Percentiles rank a stretch among this genome's conserved stretches.
Conservation (phyloP, 2,797 vertebrate genomes). For the Dipus sagitta region DNA sequence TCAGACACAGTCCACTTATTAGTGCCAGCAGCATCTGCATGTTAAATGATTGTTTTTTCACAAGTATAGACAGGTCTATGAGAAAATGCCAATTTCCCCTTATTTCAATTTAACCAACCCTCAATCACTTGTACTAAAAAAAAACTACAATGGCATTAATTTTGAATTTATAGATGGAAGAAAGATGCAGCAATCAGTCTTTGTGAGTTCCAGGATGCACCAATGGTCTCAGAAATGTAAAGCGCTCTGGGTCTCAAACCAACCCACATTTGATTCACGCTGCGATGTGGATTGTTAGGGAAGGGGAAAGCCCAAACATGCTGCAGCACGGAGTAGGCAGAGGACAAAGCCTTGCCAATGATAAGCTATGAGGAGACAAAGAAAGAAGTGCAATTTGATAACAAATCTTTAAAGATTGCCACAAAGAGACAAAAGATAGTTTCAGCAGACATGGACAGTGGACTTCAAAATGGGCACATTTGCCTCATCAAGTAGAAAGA, state of each 20-base stretch:
- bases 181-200: conserved; percentile 66
- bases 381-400: not conserved
- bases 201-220: conserved; percentile 77
- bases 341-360: not conserved
- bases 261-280: not conserved
- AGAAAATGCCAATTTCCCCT: conserved; percentile 77
- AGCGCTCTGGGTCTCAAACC: conserved; percentile 74
- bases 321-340: not conserved
- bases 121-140: conserved; percentile 71
- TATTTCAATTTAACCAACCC: conserved; percentile 62
- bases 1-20: conserved; percentile 53
- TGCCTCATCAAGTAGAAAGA: not conserved
- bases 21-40: conserved; percentile 19
- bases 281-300: not conserved
- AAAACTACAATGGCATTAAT: conserved; percentile 50
- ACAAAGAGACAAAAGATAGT: conserved; percentile 15
- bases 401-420: not conserved
- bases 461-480: conserved; percentile 43
- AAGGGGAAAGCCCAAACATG: not conserved
- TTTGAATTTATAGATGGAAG: conserved; percentile 80
- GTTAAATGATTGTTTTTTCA: conserved; percentile 48
- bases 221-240: conserved; percentile 74
- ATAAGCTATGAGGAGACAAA: not conserved
- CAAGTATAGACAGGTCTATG: conserved; percentile 63
- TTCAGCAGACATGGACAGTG: conserved; percentile 46